Evolutionary conservation across 1,140 invertebrate species (phyloP).

Genomic region (Antheraea mylitta): DNA sequence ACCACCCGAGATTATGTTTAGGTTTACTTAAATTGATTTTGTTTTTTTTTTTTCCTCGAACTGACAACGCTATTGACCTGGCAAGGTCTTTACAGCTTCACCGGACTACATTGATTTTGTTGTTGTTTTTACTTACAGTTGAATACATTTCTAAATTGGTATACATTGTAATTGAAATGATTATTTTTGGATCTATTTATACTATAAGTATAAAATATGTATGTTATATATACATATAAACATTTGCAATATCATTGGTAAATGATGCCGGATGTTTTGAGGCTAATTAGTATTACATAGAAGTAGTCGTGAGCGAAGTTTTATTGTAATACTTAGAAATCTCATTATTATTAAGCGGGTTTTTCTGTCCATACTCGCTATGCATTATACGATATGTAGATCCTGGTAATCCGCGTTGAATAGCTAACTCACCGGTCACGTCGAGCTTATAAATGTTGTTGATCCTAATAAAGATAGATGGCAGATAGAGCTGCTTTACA

Average conservation of each 20-base stretch:
- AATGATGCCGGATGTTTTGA: not conserved
- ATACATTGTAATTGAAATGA: no score
- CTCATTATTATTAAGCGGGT: not conserved
- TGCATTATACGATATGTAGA: constrained; percentile 7
- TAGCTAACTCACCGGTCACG: constrained; percentile 18
- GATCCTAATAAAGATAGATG: constrained; percentile 43
- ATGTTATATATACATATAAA: not conserved
- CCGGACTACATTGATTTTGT: no score
- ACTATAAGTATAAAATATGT: not conserved
- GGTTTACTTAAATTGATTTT: constrained; percentile 19
- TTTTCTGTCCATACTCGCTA: not conserved
- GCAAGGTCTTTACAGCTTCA: no score
- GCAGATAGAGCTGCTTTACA: constrained; percentile 35
- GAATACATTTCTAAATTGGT: no score
- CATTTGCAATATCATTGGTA: not conserved
- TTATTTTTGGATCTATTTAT: no score
- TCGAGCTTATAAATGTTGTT: constrained; percentile 29
- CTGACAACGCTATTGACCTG: no score
- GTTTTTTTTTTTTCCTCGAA: no score
- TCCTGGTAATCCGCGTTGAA: constrained; percentile 34
- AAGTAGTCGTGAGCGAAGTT: not conserved
- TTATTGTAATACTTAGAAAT: constrained; percentile 3
- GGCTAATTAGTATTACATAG: not conserved
- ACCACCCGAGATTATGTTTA: constrained; percentile 36
- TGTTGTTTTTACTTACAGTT: constrained; percentile 3